These are phyloP conservation scores for Mesocentrotus franciscanus DNA, from an alignment of 53 echinoderm and acorn worm species.

Conservation along the genomic window DNA sequence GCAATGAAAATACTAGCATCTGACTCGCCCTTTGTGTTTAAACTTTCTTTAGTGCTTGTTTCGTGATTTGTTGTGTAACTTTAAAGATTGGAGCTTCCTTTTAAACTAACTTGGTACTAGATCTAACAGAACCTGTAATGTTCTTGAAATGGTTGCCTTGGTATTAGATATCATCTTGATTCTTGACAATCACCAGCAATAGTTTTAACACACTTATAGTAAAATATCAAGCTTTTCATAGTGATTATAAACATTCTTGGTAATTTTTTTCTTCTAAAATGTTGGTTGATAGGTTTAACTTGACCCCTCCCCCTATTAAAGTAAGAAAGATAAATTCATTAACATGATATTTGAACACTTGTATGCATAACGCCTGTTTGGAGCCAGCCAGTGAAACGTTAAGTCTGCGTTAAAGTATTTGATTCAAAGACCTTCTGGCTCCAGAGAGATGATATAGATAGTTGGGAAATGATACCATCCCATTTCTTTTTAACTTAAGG, in stretches of 20 bases:
- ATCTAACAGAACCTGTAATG: neutral
- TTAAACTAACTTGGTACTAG: neutral
- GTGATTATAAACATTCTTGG: neutral
- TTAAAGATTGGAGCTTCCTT: neutral
- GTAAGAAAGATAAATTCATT: neutral
- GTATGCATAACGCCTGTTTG: neutral
- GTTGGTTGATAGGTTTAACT: neutral
- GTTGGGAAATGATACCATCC: neutral
- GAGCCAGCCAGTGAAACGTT: too few species aligned
- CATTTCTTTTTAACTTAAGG: neutral
- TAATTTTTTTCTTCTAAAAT: neutral
- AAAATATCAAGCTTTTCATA: neutral
- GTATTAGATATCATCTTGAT: slow-evolving; percentile 9
- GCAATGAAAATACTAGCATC: slow-evolving; percentile 21
- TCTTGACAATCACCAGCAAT: neutral
- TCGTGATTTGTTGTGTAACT: neutral
- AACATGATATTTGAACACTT: neutral
- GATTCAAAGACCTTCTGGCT: too few species aligned
- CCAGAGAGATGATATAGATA: neutral
- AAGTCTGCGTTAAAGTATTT: too few species aligned
- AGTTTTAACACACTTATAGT: neutral
- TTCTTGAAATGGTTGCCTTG: neutral
- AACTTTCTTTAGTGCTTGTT: neutral
- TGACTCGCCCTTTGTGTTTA: neutral
- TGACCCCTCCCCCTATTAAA: neutral